Evolutionary conservation across 2,888 invertebrate genomes (phyloP), one percentile per base, ranked within the genome.

Genomic region (Seira sanloemensis): DNA sequence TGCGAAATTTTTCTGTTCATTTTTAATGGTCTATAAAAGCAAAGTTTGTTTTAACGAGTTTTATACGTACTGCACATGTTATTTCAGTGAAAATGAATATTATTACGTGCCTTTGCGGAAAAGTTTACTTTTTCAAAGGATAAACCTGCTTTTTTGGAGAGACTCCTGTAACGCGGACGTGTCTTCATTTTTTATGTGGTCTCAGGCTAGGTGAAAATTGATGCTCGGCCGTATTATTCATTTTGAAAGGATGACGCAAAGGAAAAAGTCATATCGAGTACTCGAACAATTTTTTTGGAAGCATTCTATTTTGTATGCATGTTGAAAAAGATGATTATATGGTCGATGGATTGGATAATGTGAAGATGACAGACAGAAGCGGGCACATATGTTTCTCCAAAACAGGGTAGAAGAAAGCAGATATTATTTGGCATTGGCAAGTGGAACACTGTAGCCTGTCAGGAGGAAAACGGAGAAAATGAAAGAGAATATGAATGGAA

Each of bases 1-100:
- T 58, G 58, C 58, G n/a, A 58, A 58, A 12, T 58, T n/a, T 18
- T n/a, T n/a, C n/a, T n/a, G n/a, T n/a, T n/a, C 18, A 4, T 58
- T 58, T 58, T 58, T 58, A 58, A 58, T 58, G 58, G 58, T 4
- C 18, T 18, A 58, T 58, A 58, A 58, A 58, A 58, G 58, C n/a
- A 58, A 58, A 58, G 58, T 58, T 58, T 58, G 58, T 58, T 18
- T 58, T 58, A 58, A 58, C 58, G 58, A 18, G 58, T 58, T 58
- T 58, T 58, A 58, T 58, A 58, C n/a, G 58, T n/a, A 58, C n/a
- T 18, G 58, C 58, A 58, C 58, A 58, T 58, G 58, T 58, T 58
- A 58, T 58, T n/a, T 58, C 5, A 58, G 58, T n/a, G n/a, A 58
- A 58, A 58, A 58, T 58, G 58, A 12, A n/a, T 58, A 58, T 58